Conservation (phyloP, 2,888 invertebrate genomes). For the Octonoba sinensis region DNA sequence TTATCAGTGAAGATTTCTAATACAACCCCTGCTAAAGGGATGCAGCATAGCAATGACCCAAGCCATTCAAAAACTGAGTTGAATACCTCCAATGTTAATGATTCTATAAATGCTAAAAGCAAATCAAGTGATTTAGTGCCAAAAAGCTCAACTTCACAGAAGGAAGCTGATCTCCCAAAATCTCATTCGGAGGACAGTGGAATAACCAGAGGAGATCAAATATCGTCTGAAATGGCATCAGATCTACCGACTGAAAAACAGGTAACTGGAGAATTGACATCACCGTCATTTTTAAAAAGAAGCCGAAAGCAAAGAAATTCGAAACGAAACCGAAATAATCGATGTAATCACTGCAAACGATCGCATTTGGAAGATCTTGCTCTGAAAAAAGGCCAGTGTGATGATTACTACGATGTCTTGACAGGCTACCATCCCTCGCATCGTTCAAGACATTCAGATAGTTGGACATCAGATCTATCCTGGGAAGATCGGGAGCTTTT, state of each 20-base stretch:
- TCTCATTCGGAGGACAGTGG: conserved; percentile 57
- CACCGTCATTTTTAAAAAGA: conserved; percentile 7
- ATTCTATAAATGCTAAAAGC: too few relatives aligned
- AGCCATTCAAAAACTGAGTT: too few relatives aligned
- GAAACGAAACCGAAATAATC: background rate
- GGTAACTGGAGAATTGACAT: background rate
- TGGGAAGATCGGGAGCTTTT: conserved; percentile 43
- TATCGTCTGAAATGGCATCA: conserved; percentile 34
- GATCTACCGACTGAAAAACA: background rate
- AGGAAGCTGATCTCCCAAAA: background rate
- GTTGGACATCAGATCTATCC: conserved; percentile 54
- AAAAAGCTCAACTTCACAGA: too few relatives aligned
- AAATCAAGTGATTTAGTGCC: too few relatives aligned
- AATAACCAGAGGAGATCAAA: conserved; percentile 59
- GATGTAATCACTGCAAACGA: conserved; percentile 32
- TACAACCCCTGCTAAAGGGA: too few relatives aligned
- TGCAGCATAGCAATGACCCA: too few relatives aligned
- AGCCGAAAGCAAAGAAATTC: conserved; percentile 26
- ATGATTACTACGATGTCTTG: conserved; percentile 44
- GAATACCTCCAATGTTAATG: too few relatives aligned
- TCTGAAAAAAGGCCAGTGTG: conserved; percentile 28
- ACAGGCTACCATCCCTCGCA: conserved; percentile 7
- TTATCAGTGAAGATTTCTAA: too few relatives aligned
- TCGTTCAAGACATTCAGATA: conserved; percentile 27
- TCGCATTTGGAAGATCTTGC: background rate